These are phyloP conservation scores for Rhagophthalmus giganteus DNA, from an alignment of 2,888 invertebrate species.

Conservation along the genomic window DNA sequence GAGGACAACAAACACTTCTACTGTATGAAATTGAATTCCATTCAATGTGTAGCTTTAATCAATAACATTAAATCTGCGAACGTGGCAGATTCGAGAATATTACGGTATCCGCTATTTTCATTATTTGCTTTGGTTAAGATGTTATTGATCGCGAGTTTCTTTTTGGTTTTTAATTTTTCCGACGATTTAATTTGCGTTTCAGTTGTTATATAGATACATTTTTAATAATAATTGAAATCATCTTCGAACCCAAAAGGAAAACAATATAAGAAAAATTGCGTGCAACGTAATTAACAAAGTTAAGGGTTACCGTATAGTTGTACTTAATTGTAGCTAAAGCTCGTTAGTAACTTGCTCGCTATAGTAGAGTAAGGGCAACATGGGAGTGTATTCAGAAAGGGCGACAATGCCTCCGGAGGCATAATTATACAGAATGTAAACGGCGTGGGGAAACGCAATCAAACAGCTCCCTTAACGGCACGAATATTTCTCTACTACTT, in stretches of 20 bases:
- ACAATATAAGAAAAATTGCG: neutral
- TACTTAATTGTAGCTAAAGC: conserved; percentile 23
- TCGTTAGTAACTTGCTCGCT: conserved; percentile 15
- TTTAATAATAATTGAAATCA: no score
- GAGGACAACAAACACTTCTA: conserved; percentile 8
- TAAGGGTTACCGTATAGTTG: conserved; percentile 16
- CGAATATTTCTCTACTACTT: conserved; percentile 1
- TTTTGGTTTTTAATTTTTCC: no score
- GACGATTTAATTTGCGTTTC: no score
- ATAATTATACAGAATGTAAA: conserved; percentile 17
- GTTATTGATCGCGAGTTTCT: no score
- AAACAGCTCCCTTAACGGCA: conserved; percentile 4
- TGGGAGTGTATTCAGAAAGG: conserved; percentile 14
- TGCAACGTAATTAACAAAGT: conserved; percentile 10
- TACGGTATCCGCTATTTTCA: neutral
- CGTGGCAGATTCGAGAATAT: neutral
- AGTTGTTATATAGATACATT: no score
- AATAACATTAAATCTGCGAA: conserved; percentile 1
- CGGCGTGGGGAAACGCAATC: conserved; percentile 12
- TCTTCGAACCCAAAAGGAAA: no score
- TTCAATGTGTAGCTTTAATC: conserved; percentile 10
- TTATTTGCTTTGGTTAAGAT: no score
- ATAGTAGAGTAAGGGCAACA: conserved; percentile 11
- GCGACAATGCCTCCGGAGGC: conserved; percentile 16
- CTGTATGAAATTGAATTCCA: conserved; percentile 12